phyloP scores from a whole-genome alignment of 2,113 vertebrate genomes.

The Dicentrarchus labrax region DNA sequence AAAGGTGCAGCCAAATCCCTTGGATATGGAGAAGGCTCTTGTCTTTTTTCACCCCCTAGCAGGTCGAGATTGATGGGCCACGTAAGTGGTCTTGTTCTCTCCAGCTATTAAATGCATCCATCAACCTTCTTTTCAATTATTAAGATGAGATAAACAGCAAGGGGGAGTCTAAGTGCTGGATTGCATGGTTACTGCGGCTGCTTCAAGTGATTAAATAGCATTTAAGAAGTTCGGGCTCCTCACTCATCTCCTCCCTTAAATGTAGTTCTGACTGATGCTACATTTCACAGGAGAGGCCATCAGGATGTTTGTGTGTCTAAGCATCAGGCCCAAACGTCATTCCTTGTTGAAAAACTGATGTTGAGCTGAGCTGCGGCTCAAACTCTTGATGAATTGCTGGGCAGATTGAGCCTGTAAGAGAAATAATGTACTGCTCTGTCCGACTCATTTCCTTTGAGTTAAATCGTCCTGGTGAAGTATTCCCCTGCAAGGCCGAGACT shows the following conservation, averaged over 20 bases:
- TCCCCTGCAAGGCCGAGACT: slow-evolving; percentile 26
- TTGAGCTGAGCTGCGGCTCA: slow-evolving; percentile 28
- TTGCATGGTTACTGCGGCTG: slow-evolving; percentile 55
- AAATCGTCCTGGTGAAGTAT: slow-evolving; percentile 51
- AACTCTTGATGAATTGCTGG: slow-evolving; percentile 62
- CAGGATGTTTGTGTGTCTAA: slow-evolving; percentile 70
- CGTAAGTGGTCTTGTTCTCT: slow-evolving; percentile 79
- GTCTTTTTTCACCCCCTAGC: slow-evolving; percentile 61
- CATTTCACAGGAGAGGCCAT: slow-evolving; percentile 61
- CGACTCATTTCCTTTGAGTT: slow-evolving; percentile 71
- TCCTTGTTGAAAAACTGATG: slow-evolving; percentile 41
- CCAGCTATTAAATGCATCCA: slow-evolving; percentile 81
- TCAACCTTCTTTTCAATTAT: slow-evolving; percentile 77
- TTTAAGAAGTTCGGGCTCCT: slow-evolving; percentile 71
- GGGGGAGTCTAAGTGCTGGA: slow-evolving; percentile 68
- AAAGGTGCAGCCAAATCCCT: slow-evolving; percentile 71
- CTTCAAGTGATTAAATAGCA: slow-evolving; percentile 78
- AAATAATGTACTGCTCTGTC: slow-evolving; percentile 54
- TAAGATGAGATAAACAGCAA: slow-evolving; percentile 72
- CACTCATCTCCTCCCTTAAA: slow-evolving; percentile 56
- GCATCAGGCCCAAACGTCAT: slow-evolving; percentile 42
- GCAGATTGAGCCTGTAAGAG: slow-evolving; percentile 51
- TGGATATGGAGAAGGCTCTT: slow-evolving; percentile 64
- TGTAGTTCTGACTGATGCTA: slow-evolving; percentile 42
- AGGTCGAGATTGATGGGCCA: slow-evolving; percentile 75